These are phyloP conservation scores for Salvelinus namaycush DNA, from an alignment of 2,113 vertebrate species.

Conservation along the genomic window DNA sequence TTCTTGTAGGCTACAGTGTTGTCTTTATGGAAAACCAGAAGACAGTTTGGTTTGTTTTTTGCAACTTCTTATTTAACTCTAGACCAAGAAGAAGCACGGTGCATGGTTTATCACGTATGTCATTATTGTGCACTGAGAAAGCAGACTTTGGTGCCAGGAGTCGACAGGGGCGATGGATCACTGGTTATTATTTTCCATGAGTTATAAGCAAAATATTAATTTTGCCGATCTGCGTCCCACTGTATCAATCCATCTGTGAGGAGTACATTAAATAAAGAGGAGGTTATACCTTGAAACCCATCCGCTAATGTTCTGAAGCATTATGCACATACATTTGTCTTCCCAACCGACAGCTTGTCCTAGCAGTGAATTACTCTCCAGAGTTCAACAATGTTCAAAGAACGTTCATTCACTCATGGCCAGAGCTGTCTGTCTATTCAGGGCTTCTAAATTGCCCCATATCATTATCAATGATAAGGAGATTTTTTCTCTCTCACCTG, in stretches of 20 bases:
- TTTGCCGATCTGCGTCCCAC: constrained; percentile 31
- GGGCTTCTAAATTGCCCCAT: constrained; percentile 51
- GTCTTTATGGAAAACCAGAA: background rate
- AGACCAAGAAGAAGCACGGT: background rate
- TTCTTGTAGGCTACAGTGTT: background rate
- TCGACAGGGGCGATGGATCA: constrained; percentile 41
- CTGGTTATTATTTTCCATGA: constrained; percentile 48
- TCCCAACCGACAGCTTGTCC: constrained; percentile 51
- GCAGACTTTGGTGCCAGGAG: constrained; percentile 32
- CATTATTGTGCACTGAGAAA: constrained; percentile 32
- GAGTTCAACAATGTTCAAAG: constrained; percentile 44
- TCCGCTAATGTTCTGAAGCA: constrained; percentile 42
- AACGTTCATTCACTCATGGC: constrained; percentile 65
- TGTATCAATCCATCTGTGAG: constrained; percentile 44
- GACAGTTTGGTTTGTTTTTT: background rate
- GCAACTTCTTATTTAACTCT: background rate
- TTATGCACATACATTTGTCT: constrained; percentile 64
- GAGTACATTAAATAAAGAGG: constrained; percentile 63
- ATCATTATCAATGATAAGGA: constrained; percentile 61
- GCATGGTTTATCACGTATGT: constrained; percentile 29
- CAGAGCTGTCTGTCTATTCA: constrained; percentile 52
- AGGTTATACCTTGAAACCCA: constrained; percentile 33
- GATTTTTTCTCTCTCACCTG: constrained; percentile 15
- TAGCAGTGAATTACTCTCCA: constrained; percentile 58
- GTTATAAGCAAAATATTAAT: constrained; percentile 60